Conservation (phyloP, 2,797 vertebrate species). For the Pitangus sulphuratus region DNA sequence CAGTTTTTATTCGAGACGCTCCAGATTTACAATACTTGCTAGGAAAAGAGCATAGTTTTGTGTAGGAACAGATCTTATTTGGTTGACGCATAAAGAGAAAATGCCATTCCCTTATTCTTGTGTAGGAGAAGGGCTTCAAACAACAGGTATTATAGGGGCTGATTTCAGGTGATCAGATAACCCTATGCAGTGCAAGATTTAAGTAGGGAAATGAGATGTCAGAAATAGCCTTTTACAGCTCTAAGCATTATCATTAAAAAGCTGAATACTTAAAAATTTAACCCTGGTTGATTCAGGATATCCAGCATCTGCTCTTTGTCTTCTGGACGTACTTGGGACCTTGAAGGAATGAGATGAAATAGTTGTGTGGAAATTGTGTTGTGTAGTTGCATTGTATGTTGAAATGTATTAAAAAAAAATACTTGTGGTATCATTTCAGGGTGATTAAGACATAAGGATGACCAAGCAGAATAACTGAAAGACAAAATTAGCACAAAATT, state of each 20-base stretch:
- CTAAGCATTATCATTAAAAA: neutral
- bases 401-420: neutral
- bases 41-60: neutral
- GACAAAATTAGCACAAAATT: neutral
- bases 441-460: neutral
- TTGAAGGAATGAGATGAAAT: neutral
- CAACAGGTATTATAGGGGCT: neutral
- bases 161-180: neutral
- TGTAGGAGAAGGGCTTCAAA: neutral
- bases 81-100: neutral
- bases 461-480: neutral
- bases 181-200: neutral
- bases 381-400: neutral
- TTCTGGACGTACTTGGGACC: neutral
- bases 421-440: neutral
- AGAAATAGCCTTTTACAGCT: neutral
- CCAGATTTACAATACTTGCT: neutral
- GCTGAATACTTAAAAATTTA: neutral
- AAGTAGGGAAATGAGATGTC: neutral
- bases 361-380: neutral
- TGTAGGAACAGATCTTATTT: neutral
- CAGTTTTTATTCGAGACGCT: neutral
- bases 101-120: neutral
- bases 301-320: neutral
- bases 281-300: fast-evolving